Percentiles rank a stretch among this genome's conserved stretches.
These are phyloP conservation scores for Hylaeus volcanicus DNA, from an alignment of 1,140 invertebrate species.

Conservation along the genomic window DNA sequence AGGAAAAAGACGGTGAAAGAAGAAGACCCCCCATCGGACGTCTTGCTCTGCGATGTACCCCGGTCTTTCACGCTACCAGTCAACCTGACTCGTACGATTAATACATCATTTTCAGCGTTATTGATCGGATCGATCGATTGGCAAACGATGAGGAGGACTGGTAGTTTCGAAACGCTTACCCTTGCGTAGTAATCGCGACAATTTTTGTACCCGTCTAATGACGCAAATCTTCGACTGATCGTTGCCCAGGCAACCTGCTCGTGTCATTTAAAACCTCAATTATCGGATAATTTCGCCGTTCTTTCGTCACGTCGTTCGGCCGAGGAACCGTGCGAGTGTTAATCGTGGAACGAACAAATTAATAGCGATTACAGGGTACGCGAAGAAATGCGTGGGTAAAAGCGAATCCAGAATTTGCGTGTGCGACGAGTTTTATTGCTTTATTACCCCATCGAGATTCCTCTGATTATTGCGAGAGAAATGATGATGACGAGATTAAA, in stretches of 20 bases:
- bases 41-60: background rate
- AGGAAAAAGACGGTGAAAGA: background rate
- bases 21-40: background rate
- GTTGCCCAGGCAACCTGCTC: no score
- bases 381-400: background rate
- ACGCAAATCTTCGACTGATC: background rate
- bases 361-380: background rate
- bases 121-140: background rate
- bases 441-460: conserved; percentile 28
- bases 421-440: background rate
- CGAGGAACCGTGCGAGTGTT: background rate
- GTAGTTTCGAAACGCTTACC: conserved; percentile 8
- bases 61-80: background rate
- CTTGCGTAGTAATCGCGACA: background rate
- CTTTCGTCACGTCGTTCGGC: background rate
- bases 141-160: background rate
- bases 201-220: background rate
- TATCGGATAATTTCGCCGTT: background rate
- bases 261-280: background rate
- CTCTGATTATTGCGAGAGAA: background rate
- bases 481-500: background rate
- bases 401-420: background rate
- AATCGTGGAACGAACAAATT: background rate
- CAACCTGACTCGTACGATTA: background rate
- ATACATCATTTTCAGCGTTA: conserved; percentile 36